Evolutionary conservation across 37 sponge, comb jelly and placozoan genomes (phyloP).

Genomic region (Aplysina aerophoba): DNA sequence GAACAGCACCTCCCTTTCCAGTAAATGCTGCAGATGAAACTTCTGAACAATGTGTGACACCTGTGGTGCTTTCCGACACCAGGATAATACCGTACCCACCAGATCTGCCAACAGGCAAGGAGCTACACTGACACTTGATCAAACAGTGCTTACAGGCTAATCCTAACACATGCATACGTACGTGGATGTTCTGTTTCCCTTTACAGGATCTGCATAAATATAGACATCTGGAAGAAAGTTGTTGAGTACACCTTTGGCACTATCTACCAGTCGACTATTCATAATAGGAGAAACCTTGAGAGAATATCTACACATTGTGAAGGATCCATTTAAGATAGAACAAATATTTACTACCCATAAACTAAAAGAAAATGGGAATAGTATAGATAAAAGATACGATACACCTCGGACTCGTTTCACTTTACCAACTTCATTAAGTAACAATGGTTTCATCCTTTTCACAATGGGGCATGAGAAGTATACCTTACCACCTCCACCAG

Average conservation of each 20-base stretch:
- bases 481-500: constrained; percentile 90
- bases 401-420: constrained; percentile 84
- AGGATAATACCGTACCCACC: constrained; percentile 90
- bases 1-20: neutral
- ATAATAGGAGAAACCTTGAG: constrained; percentile 80
- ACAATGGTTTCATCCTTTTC: constrained; percentile 70
- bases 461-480: constrained; percentile 90
- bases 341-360: neutral
- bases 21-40: constrained; percentile 8
- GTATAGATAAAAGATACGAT: constrained; percentile 69
- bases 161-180: neutral
- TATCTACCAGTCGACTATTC: constrained; percentile 86
- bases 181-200: constrained; percentile 36
- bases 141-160: neutral
- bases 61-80: constrained; percentile 84
- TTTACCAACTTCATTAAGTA: constrained; percentile 77
- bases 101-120: constrained; percentile 46
- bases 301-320: constrained; percentile 47
- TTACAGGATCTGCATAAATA: constrained; percentile 85
- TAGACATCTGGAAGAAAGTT: constrained; percentile 92
- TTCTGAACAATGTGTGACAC: constrained; percentile 70
- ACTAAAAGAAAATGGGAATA: neutral
- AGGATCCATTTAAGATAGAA: neutral
- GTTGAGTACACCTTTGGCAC: constrained; percentile 78
- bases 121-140: neutral